Evolutionary conservation across 92 coral and sea anemone species (phyloP).

Genomic region (Paramuricea clavata): DNA sequence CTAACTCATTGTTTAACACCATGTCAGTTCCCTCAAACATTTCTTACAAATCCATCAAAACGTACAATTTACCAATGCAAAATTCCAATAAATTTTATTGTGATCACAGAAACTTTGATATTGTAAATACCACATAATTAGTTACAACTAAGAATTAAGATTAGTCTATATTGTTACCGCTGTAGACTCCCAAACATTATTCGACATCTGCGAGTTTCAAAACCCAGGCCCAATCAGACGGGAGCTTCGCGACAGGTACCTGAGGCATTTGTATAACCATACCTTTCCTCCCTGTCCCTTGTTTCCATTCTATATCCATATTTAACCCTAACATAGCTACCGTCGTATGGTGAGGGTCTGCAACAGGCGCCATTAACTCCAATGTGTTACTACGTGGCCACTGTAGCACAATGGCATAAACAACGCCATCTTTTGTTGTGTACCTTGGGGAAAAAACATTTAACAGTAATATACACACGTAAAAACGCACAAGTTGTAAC

Average conservation of each 20-base stretch:
- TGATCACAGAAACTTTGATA: no score
- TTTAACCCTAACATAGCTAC: constrained; percentile 88
- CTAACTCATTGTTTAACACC: no score
- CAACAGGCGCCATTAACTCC: constrained; percentile 55
- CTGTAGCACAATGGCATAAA: constrained; percentile 79
- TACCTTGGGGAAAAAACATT: constrained; percentile 64
- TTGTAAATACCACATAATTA: background rate
- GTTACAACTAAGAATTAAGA: background rate
- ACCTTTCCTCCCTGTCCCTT: constrained; percentile 61
- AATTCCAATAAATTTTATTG: no score
- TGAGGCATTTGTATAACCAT: constrained; percentile 79
- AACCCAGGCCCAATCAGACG: constrained; percentile 96
- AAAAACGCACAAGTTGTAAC: no score
- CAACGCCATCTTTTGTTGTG: constrained; percentile 75
- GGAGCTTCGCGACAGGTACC: constrained; percentile 78
- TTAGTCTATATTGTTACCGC: no score
- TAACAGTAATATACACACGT: no score
- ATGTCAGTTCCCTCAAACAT: no score
- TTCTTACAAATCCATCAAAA: no score
- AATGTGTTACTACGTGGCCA: constrained; percentile 77
- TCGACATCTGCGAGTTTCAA: constrained; percentile 71
- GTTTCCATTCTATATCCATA: constrained; percentile 78
- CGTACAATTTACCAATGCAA: no score
- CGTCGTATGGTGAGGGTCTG: constrained; percentile 38
- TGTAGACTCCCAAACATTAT: constrained; percentile 1